A percentile compares a stretch with the other conserved stretches of the same genome.
These are phyloP conservation scores for Dasyprocta punctata DNA, from an alignment of 2,113 vertebrate species.

Conservation along the genomic window DNA sequence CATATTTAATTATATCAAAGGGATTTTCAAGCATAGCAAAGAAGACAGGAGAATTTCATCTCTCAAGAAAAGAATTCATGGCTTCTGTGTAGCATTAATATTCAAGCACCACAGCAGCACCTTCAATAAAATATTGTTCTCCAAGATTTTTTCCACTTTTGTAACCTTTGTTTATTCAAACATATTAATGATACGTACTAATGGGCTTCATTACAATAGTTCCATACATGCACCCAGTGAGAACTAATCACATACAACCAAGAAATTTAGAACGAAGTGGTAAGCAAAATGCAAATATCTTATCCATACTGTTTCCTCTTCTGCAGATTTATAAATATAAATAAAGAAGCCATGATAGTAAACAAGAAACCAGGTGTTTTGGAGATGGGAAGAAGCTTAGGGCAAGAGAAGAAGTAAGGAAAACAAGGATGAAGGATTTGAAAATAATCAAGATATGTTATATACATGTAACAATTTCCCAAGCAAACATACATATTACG, in stretches of 20 bases:
- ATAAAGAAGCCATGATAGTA: neutral
- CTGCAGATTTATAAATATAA: neutral
- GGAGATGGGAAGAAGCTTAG: neutral
- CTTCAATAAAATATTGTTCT: neutral
- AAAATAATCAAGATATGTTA: neutral
- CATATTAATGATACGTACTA: neutral
- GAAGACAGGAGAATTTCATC: neutral
- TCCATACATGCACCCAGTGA: neutral
- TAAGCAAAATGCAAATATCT: neutral
- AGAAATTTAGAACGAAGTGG: neutral
- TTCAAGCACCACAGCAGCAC: neutral
- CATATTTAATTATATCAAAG: slow-evolving; percentile 14
- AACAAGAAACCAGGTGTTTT: neutral
- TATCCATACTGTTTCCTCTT: neutral
- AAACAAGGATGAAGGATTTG: neutral
- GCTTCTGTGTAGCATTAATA: neutral
- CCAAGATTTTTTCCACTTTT: neutral
- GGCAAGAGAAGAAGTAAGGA: neutral
- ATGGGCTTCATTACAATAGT: neutral
- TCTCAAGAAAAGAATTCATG: neutral
- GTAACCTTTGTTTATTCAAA: neutral
- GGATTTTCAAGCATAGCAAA: slow-evolving; percentile 13
- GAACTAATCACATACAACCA: neutral
- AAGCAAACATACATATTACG: neutral
- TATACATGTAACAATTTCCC: neutral